These are phyloP conservation scores for Hirundo rustica DNA, from an alignment of 2,797 vertebrate genomes.

Conservation along the genomic window DNA sequence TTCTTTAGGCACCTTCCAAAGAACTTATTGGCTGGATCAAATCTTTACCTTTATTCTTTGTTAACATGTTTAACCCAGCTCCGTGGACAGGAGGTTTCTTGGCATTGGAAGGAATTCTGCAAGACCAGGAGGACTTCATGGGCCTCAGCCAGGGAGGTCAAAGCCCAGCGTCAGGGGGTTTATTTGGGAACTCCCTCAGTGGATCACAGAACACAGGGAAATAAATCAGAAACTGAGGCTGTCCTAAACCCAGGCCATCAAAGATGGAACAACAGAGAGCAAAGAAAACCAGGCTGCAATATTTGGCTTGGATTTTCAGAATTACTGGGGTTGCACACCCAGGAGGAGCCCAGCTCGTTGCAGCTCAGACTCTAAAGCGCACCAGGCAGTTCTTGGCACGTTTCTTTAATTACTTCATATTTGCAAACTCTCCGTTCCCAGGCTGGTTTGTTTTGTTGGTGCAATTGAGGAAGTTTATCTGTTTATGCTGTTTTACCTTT, in stretches of 20 bases:
- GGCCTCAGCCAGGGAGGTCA: background rate
- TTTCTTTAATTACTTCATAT: background rate
- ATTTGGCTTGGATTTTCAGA: background rate
- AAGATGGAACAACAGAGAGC: background rate
- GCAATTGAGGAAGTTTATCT: background rate
- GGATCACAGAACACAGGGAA: background rate
- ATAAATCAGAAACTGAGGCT: background rate
- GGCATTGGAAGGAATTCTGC: background rate
- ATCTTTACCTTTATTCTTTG: background rate
- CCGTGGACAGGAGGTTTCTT: background rate
- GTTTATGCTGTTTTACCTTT: background rate
- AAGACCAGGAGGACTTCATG: background rate
- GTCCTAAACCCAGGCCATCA: background rate
- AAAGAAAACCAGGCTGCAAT: background rate
- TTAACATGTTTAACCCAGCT: background rate
- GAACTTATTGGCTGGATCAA: background rate
- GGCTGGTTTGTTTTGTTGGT: background rate
- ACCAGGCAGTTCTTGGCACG: background rate
- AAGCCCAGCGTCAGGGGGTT: background rate
- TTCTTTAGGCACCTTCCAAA: background rate
- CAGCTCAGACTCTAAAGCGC: background rate
- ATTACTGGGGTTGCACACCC: fast-evolving
- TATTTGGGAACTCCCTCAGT: background rate
- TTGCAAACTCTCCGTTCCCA: background rate
- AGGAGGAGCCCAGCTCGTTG: background rate